These are phyloP conservation scores for Pasiphila rectangulata DNA, from an alignment of 2,888 invertebrate genomes.

Conservation along the genomic window DNA sequence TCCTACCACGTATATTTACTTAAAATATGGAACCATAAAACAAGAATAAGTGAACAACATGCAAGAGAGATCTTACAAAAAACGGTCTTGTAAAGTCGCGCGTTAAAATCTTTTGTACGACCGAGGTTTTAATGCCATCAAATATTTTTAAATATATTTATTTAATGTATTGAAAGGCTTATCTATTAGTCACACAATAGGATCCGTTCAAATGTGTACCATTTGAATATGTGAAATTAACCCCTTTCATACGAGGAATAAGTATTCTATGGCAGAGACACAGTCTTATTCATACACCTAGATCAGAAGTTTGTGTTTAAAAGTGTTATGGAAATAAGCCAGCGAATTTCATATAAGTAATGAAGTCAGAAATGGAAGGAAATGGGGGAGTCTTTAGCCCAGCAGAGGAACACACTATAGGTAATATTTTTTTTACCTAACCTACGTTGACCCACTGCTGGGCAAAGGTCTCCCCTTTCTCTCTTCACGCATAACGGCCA, in stretches of 20 bases:
- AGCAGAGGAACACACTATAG: too few species aligned
- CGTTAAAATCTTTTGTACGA: slow-evolving; percentile 30
- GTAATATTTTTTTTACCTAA: too few species aligned
- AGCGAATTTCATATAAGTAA: too few species aligned
- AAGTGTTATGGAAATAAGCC: too few species aligned
- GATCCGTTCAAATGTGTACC: slow-evolving; percentile 22
- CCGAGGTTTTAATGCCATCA: slow-evolving; percentile 26
- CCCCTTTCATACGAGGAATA: slow-evolving; percentile 25
- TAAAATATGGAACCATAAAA: too few species aligned
- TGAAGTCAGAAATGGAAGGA: too few species aligned
- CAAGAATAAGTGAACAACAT: too few species aligned
- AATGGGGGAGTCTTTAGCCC: too few species aligned
- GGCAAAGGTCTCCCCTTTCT: too few species aligned
- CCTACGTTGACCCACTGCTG: too few species aligned
- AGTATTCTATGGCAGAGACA: slow-evolving; percentile 13
- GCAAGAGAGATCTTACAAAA: background rate
- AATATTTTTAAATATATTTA: slow-evolving; percentile 15
- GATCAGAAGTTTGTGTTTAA: background rate
- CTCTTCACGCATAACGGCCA: too few species aligned
- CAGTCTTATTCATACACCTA: slow-evolving; percentile 1
- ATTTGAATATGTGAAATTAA: slow-evolving; percentile 28
- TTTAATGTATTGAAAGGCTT: slow-evolving; percentile 38
- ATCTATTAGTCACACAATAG: slow-evolving; percentile 33
- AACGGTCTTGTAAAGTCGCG: slow-evolving; percentile 7
- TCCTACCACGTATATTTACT: too few species aligned